Conservation (phyloP, 2,113 vertebrate genomes). For the Thunnus thynnus region DNA sequence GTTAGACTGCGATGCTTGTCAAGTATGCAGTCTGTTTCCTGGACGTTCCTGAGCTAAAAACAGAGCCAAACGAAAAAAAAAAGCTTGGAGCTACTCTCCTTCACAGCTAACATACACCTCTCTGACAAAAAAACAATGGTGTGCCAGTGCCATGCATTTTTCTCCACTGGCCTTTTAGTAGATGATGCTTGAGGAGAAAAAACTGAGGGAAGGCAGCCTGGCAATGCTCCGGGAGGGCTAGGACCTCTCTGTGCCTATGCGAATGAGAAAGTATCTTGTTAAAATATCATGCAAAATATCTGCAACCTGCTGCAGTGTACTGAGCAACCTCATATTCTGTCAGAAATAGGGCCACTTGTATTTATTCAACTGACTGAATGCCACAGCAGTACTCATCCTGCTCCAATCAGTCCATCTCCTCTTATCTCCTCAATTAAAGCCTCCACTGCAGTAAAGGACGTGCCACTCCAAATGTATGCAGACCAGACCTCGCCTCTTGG, state of each 20-base stretch:
- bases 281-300: constrained; percentile 37
- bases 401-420: constrained; percentile 39
- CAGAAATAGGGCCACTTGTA: constrained; percentile 13
- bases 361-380: constrained; percentile 33
- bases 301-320: constrained; percentile 1
- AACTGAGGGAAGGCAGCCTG: neutral
- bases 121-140: neutral
- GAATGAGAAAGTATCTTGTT: neutral
- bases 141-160: neutral
- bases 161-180: neutral
- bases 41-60: constrained; percentile 55
- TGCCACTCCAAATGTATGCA: constrained; percentile 50
- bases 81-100: constrained; percentile 30
- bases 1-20: constrained; percentile 67
- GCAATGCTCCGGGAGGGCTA: constrained; percentile 12
- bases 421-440: constrained; percentile 74
- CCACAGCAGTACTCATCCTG: constrained; percentile 30
- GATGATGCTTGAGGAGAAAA: neutral
- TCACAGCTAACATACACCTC: constrained; percentile 18
- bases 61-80: constrained; percentile 44
- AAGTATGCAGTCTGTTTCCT: constrained; percentile 79
- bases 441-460: constrained; percentile 52
- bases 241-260: constrained; percentile 39
- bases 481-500: constrained; percentile 48
- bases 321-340: neutral